Evolutionary conservation across 2,113 vertebrate species (phyloP).

Genomic region (Climacteris rufus): DNA sequence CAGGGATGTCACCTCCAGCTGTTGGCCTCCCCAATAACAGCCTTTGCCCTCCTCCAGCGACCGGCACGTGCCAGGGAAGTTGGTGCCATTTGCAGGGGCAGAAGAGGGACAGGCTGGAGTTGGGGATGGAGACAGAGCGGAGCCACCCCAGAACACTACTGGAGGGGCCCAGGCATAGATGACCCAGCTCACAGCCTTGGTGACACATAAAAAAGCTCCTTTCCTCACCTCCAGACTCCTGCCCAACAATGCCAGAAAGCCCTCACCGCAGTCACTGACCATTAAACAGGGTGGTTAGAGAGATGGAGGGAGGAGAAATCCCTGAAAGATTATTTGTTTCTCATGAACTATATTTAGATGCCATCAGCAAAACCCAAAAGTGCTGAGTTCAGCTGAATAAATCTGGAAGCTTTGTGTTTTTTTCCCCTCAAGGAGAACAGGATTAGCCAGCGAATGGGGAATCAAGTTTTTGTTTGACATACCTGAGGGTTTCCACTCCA

Average conservation of each 20-base stretch:
- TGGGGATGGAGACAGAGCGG: not conserved
- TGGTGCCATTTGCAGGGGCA: not conserved
- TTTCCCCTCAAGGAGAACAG: not conserved
- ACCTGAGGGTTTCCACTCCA: constrained; percentile 51
- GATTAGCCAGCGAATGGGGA: not conserved
- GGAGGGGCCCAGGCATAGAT: not conserved
- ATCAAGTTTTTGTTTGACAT: constrained; percentile 49
- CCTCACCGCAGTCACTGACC: fast-evolving
- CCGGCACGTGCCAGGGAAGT: fast-evolving
- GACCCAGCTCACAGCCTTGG: not conserved
- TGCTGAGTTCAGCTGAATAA: constrained; percentile 54
- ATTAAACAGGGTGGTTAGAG: not conserved
- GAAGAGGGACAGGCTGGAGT: not conserved
- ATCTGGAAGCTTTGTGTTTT: constrained; percentile 5
- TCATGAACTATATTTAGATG: constrained; percentile 28
- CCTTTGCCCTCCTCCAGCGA: not conserved
- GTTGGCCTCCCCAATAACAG: not conserved
- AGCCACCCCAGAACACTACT: not conserved
- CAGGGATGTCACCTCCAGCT: not conserved
- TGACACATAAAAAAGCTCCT: not conserved
- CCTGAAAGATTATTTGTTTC: constrained; percentile 42
- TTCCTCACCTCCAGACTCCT: not conserved
- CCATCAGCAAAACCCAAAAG: constrained; percentile 3
- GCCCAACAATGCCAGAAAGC: not conserved
- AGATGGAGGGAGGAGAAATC: not conserved